Base-by-base conservation (phyloP, 2,113 vertebrate genomes). In the Toxostoma redivivum region DNA sequence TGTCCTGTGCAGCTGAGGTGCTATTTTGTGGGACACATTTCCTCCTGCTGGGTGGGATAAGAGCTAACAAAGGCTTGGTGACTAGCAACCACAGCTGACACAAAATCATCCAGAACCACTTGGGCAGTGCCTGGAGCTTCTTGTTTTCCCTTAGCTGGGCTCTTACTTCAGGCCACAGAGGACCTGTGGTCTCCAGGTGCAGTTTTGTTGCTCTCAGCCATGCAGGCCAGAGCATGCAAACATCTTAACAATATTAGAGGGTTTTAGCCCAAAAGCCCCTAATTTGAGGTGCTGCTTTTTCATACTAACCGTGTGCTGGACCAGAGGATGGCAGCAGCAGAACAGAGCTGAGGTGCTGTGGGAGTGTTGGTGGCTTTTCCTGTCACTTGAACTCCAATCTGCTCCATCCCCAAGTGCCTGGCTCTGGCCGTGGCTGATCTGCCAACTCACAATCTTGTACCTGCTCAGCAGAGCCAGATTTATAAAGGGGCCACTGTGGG, bases 271-370 rank as follows among this genome's bases (percentile, higher is more conserved):
- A 6, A 88, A 92, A 88, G 20, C 76, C 90, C 81, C 88, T 51
- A 78, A 86, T 74, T 70, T 7, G 5, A 69, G 90, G 94, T 96
- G 95, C 92, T 97, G 27, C 10, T 70, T 84, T 93, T 60, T 74
- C 3, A 33, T 12, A 7, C 40, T 54, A 42, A 25, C 81, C 10
- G 0, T 2, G 2, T 66, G n/a, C 61, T 87, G 81, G 70, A 45
- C 9, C 54, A 69, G 73, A 27, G 86, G 53, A 27, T 79, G 56
- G 17, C 47, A 7, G 2, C 50, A 56, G 13, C 54, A 64, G 67
- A 54, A 3, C 1, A 12, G 74, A 45, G 73, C 82, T 72, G 76
- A 65, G 53, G 28, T 40, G 42, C 30, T 37, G 42, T 72, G 44
- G 66, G 38, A 4, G 56, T 65, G 48, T 18, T 16, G 3, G 57